These are phyloP conservation scores for Cydia splendana DNA, from an alignment of 1,140 invertebrate genomes.

Conservation along the genomic window DNA sequence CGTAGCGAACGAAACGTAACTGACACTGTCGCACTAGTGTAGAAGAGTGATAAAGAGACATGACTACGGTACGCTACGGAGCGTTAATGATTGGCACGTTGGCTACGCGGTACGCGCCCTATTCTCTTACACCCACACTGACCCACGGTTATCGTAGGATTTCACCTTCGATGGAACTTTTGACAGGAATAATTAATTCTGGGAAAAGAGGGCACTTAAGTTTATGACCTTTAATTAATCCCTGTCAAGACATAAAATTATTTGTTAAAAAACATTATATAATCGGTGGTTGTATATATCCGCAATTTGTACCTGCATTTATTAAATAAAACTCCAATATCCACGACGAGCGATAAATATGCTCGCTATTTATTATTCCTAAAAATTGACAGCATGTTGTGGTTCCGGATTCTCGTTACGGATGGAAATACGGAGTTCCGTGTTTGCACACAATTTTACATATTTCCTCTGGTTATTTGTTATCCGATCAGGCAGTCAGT, in stretches of 20 bases:
- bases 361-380: not conserved
- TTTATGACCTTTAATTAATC: too few species aligned
- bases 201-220: too few species aligned
- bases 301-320: not conserved
- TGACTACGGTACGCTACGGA: too few species aligned
- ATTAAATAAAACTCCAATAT: not conserved
- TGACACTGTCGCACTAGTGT: too few species aligned
- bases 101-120: too few species aligned
- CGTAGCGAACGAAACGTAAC: too few species aligned
- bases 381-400: slow-evolving; percentile 6
- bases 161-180: not conserved
- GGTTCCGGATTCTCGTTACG: slow-evolving; percentile 3
- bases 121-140: not conserved
- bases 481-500: slow-evolving; percentile 26
- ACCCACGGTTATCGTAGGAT: not conserved
- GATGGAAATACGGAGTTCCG: slow-evolving; percentile 9
- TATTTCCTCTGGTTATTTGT: slow-evolving; percentile 25
- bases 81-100: too few species aligned
- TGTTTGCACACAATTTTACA: slow-evolving; percentile 28
- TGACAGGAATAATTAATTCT: not conserved
- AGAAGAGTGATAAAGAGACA: too few species aligned
- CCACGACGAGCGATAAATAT: not conserved
- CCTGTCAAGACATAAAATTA: too few species aligned
- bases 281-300: too few species aligned
- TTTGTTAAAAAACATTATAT: too few species aligned